Evolutionary conservation across 2,113 vertebrate species (phyloP).

Genomic region (Microcebus tavaratra): DNA sequence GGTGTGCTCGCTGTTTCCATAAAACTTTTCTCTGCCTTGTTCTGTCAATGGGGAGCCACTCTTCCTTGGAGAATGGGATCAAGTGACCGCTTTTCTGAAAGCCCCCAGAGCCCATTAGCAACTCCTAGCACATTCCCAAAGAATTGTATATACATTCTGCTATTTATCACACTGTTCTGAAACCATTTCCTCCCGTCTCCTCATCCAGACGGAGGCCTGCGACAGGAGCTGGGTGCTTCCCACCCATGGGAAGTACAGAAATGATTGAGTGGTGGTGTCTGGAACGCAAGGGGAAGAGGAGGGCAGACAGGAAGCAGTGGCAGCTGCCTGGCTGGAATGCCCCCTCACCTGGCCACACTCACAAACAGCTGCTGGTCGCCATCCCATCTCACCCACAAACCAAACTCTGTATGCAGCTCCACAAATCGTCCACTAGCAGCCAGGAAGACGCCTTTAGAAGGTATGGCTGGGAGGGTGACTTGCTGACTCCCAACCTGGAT

Average conservation of each 20-base stretch:
- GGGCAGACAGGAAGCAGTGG: neutral
- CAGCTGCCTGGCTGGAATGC: neutral
- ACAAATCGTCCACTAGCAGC: slow-evolving; percentile 87
- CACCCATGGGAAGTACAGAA: neutral
- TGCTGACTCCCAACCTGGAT: slow-evolving; percentile 84
- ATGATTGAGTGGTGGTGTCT: neutral
- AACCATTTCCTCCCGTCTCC: neutral
- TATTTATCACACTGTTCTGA: neutral
- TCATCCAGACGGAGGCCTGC: neutral
- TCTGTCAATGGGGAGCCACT: too few species aligned
- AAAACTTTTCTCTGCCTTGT: too few species aligned
- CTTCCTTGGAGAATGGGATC: neutral
- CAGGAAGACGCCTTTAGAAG: slow-evolving; percentile 81
- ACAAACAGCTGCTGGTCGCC: slow-evolving; percentile 88
- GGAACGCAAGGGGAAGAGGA: neutral
- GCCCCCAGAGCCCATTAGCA: neutral
- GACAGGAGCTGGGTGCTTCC: neutral
- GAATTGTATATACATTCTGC: neutral
- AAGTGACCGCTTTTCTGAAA: neutral
- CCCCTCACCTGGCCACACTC: slow-evolving; percentile 80
- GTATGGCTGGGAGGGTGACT: slow-evolving; percentile 84
- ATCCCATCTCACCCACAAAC: slow-evolving; percentile 88
- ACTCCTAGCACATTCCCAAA: neutral
- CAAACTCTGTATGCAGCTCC: slow-evolving; percentile 85
- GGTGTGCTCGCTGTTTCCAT: too few species aligned